Base-by-base conservation (phyloP, 2,888 invertebrate genomes). In the Macrosoma leucophasiata region DNA sequence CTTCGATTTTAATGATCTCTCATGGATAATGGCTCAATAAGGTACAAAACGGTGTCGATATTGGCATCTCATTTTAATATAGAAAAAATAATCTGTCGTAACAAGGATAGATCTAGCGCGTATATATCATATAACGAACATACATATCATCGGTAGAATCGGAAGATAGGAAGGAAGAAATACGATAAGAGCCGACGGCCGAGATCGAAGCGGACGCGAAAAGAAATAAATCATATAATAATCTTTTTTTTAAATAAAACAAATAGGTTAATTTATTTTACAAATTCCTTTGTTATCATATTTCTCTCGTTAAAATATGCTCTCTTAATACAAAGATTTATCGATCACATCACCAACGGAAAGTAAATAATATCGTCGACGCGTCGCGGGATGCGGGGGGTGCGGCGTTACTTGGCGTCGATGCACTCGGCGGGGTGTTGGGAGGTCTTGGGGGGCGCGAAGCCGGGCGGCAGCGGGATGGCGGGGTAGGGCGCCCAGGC, bases 201-300 rank as follows among this genome's bases (percentile, higher is more conserved):
- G 53, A 57, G 55, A 58, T 55, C 46, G 36, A 44, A 37, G 15
- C 13, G 20, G 13, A 20, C n/a, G 12, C 34, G 50, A 44, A 44
- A 37, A 46, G 42, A 41, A 53, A 47, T 26, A 47, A 43, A 49
- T 39, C 37, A 50, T 50, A 62, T 59, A 66, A 66, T 66, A 66
- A 63, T 65, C 58, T 52, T 57, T 52, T 53, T 51, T 65, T 66
- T 62, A 78, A 82, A 84, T 82, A 81, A 84, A 82, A 84, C 84
- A 78, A 82, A 78, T 82, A 77, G 63, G 75, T 82, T 79, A 84
- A 79, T 84, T 82, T 78, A 81, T 82, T 82, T 79, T 79, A 81
- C 75, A 82, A 82, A 81, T 79, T 79, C 77, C 76, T 81, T 77
- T 76, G 81, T 81, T 82, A 82, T 82, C 82, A 82, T 84, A 79